Percentiles rank a stretch among this genome's conserved stretches.
These are phyloP conservation scores for Pterophyllum scalare DNA, from an alignment of 2,113 vertebrate genomes.

Conservation along the genomic window DNA sequence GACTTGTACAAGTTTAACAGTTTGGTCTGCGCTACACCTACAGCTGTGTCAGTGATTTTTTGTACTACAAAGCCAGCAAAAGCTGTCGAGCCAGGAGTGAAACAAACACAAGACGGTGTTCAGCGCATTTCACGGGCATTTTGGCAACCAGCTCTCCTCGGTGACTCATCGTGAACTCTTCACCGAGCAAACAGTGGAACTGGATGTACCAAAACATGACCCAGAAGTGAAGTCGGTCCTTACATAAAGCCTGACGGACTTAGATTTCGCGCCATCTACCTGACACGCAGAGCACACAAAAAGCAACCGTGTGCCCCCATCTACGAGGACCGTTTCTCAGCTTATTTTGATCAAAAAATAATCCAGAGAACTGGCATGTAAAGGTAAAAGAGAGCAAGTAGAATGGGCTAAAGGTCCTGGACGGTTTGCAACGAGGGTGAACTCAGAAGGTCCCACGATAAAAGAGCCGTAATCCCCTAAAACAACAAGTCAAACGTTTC, in stretches of 20 bases:
- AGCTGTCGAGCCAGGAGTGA: background rate
- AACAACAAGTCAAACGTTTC: constrained; percentile 50
- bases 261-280: constrained; percentile 40
- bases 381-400: background rate
- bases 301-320: background rate
- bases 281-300: constrained; percentile 30
- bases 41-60: background rate
- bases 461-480: background rate
- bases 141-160: constrained; percentile 34
- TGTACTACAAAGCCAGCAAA: background rate
- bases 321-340: background rate
- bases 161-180: constrained; percentile 73
- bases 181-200: constrained; percentile 53
- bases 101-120: background rate
- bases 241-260: constrained; percentile 58
- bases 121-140: constrained; percentile 6
- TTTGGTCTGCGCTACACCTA: background rate
- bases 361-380: background rate
- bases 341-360: constrained; percentile 43
- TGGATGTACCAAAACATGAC: constrained; percentile 74
- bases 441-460: background rate
- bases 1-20: background rate
- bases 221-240: constrained; percentile 60
- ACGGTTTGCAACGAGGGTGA: background rate
- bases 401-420: background rate